Percentiles rank a stretch among this genome's conserved stretches.
Conservation (phyloP, 1,140 invertebrate species). For the Choristoneura fumiferana region DNA sequence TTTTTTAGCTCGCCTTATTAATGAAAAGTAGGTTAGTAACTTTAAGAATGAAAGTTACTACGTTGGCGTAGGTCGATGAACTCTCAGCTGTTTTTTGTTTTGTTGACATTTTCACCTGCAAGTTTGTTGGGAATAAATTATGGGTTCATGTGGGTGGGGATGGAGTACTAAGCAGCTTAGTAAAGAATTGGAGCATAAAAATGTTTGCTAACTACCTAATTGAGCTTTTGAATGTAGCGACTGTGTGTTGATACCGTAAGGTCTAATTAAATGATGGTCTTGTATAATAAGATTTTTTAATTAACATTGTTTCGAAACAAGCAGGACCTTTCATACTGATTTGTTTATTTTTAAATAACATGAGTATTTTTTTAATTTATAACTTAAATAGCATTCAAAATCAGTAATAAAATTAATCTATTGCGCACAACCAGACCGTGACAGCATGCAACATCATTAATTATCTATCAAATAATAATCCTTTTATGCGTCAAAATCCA, state of each 20-base stretch:
- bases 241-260: too few species aligned
- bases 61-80: conserved; percentile 73
- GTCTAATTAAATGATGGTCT: too few species aligned
- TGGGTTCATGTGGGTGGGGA: background rate
- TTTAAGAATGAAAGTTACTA: conserved; percentile 77
- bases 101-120: conserved; percentile 38
- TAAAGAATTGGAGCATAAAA: too few species aligned
- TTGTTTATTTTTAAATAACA: too few species aligned
- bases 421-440: conserved; percentile 26
- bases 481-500: conserved; percentile 72
- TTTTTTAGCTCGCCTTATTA: conserved; percentile 77
- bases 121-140: background rate
- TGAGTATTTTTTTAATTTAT: too few species aligned
- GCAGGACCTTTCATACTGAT: too few species aligned
- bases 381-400: background rate
- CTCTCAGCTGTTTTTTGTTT: conserved; percentile 73
- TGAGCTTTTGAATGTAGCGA: too few species aligned
- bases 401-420: conserved; percentile 14
- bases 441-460: conserved; percentile 59
- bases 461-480: conserved; percentile 75
- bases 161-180: too few species aligned
- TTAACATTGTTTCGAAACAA: too few species aligned
- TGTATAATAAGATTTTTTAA: too few species aligned
- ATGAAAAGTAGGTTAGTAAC: conserved; percentile 78
- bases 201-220: too few species aligned